Conservation (phyloP, 2,113 vertebrate genomes). For the Syrrhaptes paradoxus region DNA sequence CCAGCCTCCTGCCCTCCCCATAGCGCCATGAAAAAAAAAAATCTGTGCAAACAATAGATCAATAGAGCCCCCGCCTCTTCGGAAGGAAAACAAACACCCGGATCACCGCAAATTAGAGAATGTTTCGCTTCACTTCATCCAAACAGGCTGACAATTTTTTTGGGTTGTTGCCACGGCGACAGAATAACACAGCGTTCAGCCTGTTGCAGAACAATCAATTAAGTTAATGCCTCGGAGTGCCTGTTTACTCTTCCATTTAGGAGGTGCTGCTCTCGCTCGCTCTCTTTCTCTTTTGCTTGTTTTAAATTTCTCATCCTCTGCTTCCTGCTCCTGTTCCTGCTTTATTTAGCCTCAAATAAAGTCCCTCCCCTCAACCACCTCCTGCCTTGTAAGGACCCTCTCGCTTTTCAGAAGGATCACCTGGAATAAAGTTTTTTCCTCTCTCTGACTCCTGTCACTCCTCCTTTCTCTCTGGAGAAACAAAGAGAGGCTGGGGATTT, state of each 20-base stretch:
- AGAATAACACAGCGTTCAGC: constrained; percentile 83
- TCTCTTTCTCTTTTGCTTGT: constrained; percentile 4
- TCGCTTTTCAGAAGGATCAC: background rate
- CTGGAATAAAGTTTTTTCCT: background rate
- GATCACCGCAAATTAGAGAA: constrained; percentile 86
- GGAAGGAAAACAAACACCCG: constrained; percentile 73
- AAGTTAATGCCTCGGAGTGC: constrained; percentile 80
- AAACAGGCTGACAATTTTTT: constrained; percentile 85
- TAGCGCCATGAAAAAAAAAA: background rate
- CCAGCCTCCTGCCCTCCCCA: background rate
- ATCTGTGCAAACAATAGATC: constrained; percentile 67
- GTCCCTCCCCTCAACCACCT: background rate
- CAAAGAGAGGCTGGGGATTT: background rate
- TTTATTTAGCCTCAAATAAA: background rate
- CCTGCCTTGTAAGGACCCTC: background rate
- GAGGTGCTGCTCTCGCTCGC: constrained; percentile 34
- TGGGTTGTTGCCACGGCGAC: constrained; percentile 86
- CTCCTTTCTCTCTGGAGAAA: background rate
- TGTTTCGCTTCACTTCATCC: constrained; percentile 89
- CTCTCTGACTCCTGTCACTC: background rate
- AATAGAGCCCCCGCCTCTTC: constrained; percentile 63
- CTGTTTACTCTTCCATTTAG: constrained; percentile 77
- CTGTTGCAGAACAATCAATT: constrained; percentile 91
- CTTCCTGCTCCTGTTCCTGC: constrained; percentile 4
- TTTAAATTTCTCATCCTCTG: constrained; percentile 17